These are phyloP conservation scores for Periplaneta americana DNA, from an alignment of 1,140 invertebrate species.

Conservation along the genomic window DNA sequence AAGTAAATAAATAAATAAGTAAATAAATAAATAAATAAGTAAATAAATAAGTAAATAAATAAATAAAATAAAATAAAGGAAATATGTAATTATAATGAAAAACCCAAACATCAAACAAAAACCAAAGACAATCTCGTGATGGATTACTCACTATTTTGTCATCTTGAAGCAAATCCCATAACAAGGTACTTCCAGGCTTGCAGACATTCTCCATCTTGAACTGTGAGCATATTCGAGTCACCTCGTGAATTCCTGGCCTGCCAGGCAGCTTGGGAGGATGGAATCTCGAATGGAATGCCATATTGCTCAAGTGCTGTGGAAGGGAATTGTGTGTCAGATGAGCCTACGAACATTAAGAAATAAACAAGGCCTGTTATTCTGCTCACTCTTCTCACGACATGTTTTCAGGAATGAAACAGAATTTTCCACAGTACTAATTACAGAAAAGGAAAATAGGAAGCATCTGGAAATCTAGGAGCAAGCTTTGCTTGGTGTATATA, in stretches of 20 bases:
- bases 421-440: too few species aligned
- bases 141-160: conserved; percentile 71
- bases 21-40: too few species aligned
- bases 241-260: conserved; percentile 23
- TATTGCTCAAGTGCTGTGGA: conserved; percentile 35
- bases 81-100: too few species aligned
- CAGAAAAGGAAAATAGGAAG: too few species aligned
- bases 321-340: conserved; percentile 29
- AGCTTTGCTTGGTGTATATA: too few species aligned
- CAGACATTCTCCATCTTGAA: conserved; percentile 76
- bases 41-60: too few species aligned
- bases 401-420: too few species aligned
- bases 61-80: too few species aligned
- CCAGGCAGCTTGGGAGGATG: conserved; percentile 24
- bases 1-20: too few species aligned
- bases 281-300: conserved; percentile 32
- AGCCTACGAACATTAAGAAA: conserved; percentile 19
- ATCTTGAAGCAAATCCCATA: conserved; percentile 93
- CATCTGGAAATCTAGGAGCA: too few species aligned
- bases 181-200: conserved; percentile 79
- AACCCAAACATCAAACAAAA: too few species aligned
- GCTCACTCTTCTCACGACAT: too few species aligned
- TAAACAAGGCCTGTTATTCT: background rate
- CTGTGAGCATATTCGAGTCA: conserved; percentile 39
- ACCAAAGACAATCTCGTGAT: background rate